Evolutionary conservation across 2,797 vertebrate species (phyloP).

Genomic region (Pangasius mekongensis): DNA sequence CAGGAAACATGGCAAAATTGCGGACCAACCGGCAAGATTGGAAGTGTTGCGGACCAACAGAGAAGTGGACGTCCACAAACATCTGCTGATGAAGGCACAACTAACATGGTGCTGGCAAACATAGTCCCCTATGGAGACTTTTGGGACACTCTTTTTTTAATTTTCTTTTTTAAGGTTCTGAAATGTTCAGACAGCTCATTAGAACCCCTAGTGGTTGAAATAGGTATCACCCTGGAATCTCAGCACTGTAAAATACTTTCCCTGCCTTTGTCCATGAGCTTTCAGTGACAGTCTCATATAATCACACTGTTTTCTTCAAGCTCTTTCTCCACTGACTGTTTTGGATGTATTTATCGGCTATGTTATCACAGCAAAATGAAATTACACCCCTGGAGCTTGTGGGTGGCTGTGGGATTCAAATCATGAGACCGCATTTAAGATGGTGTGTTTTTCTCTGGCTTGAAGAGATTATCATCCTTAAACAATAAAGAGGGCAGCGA

Average conservation of each 20-base stretch:
- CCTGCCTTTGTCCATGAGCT: constrained; percentile 38
- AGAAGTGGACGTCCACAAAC: too few species aligned
- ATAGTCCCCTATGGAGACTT: too few species aligned
- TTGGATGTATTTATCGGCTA: constrained; percentile 62
- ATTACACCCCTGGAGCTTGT: constrained; percentile 60
- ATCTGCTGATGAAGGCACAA: too few species aligned
- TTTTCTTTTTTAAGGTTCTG: constrained; percentile 39
- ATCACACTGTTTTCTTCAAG: neutral
- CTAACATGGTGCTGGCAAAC: too few species aligned
- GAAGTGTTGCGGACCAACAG: too few species aligned
- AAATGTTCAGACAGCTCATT: constrained; percentile 56
- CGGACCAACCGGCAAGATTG: too few species aligned
- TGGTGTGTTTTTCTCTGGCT: constrained; percentile 54
- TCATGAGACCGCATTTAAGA: constrained; percentile 60
- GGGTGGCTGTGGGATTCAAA: constrained; percentile 69
- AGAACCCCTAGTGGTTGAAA: constrained; percentile 69
- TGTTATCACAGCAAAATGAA: constrained; percentile 61
- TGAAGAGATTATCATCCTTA: constrained; percentile 68
- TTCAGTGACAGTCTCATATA: constrained; percentile 57
- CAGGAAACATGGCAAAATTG: too few species aligned
- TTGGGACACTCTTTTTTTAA: neutral
- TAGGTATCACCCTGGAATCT: constrained; percentile 27
- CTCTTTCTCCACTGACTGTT: constrained; percentile 48
- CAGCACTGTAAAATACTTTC: constrained; percentile 33
- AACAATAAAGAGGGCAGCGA: constrained; percentile 65